A percentile compares a stretch with the other conserved stretches of the same genome.
phyloP scores from a whole-genome alignment of 2,888 invertebrate genomes.

The Andrena marginata region DNA sequence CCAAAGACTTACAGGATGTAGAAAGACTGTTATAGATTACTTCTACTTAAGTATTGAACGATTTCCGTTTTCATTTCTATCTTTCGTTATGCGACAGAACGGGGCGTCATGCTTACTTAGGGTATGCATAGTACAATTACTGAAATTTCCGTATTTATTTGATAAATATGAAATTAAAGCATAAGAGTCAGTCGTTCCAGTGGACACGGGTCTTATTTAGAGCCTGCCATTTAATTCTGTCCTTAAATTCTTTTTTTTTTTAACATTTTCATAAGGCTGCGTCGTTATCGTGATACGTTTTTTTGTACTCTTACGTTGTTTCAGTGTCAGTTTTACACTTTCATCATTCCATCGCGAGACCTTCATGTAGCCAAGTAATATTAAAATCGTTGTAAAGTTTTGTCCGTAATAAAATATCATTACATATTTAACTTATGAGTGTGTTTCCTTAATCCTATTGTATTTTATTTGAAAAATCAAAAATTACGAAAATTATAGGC shows the following conservation, averaged over 20 bases:
- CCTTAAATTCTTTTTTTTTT: conserved; percentile 28
- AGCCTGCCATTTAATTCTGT: conserved; percentile 58
- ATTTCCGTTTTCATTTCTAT: conserved; percentile 25
- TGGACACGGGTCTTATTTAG: conserved; percentile 5
- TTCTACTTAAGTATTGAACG: conserved; percentile 48
- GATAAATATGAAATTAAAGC: conserved; percentile 27
- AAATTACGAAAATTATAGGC: neutral
- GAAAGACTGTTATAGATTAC: conserved; percentile 68
- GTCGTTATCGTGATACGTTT: conserved; percentile 34
- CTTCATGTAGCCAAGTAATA: conserved; percentile 37
- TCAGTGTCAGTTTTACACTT: conserved; percentile 45
- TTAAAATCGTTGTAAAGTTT: conserved; percentile 56
- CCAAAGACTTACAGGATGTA: conserved; percentile 71
- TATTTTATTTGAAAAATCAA: neutral
- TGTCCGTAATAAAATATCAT: conserved; percentile 58
- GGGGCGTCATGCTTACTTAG: conserved; percentile 42
- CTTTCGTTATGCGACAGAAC: conserved; percentile 44
- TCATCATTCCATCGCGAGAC: conserved; percentile 64
- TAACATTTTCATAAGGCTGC: conserved; percentile 25
- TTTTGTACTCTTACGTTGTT: conserved; percentile 48
- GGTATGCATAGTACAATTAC: conserved; percentile 6
- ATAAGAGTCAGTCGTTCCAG: neutral
- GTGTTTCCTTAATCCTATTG: conserved; percentile 6
- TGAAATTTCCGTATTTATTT: conserved; percentile 49
- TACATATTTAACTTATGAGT: conserved; percentile 29